Base-by-base conservation (phyloP, 2,113 vertebrate species). In the Antechinus flavipes region DNA sequence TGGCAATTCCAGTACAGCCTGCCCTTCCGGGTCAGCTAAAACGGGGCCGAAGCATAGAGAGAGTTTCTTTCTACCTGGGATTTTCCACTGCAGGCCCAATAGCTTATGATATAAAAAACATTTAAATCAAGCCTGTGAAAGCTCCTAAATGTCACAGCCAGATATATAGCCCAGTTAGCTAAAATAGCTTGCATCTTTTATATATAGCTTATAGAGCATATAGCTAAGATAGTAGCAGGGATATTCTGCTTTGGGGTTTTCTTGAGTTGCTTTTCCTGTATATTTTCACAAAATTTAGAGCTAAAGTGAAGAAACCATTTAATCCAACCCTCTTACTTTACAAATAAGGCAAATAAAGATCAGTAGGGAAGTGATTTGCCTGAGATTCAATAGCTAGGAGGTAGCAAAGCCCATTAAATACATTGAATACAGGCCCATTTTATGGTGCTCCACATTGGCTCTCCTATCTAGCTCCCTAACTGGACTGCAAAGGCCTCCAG, bases 21-120 rank as follows among this genome's bases (percentile, higher is more conserved):
- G 93, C 96, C 95, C 95, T 97, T 92, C 97, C 96, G 7, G 97
- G 96, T 35, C 92, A 95, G n/a, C 90, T 96, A 58, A 98, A 98
- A 98, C 98, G 98, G 90, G 98, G 98, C 10, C 97, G 93, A 94
- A 98, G 98, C 91, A 98, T 98, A 95, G 94, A 98, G 96, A 97
- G 97, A 68, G 97, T 98, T 46, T 98, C 98, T 68, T 98, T 99
- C 97, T 98, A 98, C 95, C 95, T 99, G 89, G 98, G 97, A 6
- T 98, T 99, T 97, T 98, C 98, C 35, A 97, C 97, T 56, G 98
- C 95, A 96, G 98, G 98, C 2, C 97, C 96, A 58, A 96, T 98
- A 96, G 98, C 98, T 94, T 98, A 97, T 94, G 98, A 98, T 91
- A 98, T 94, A 94, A 93, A 98, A 95, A 95, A 90, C 55, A 96